Evolutionary conservation across 2,113 vertebrate species (phyloP), one percentile per base, ranked within the genome.

Genomic region (Ascaphus truei): DNA sequence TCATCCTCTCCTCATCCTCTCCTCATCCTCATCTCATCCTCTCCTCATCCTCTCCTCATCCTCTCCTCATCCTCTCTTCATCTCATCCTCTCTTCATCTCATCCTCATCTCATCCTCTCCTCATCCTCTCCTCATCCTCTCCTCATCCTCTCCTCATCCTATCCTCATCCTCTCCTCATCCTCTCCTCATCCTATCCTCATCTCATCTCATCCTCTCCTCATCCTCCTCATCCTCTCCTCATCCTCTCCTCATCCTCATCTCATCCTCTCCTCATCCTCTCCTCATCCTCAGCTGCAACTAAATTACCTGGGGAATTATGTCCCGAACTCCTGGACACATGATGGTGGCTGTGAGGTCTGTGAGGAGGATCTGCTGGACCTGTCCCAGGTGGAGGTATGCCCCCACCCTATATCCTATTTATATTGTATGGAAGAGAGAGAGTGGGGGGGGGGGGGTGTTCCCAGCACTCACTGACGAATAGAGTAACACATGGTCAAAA

Each of bases 281-380:
- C n/a, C 16, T 43, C n/a, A n/a, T n/a, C n/a, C n/a, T 43, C 68
- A 93, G 90, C 78, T 93, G 6, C 88, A 92, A 66, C 74, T 93
- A 63, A 92, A 92, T 71, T 93, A 93, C 66, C 72, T 92, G 68
- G 88, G 88, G 2, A 93, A 93, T 68, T 93, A 93, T 1, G 85
- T 93, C 26, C 91, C 91, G 3, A 90, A 87, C 0, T 81, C 83
- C 23, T 93, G 91, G 91, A 92, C 88, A 0, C 86, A 90, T 0
- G 86, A 90, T 33, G 73, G 75, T 3, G 91, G 91, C 26, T 93
- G 91, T 52, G 90, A 86, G 1, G 76, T 83, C 73, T 93, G 91
- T 36, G 76, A 81, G 6, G 75, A 58, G 3, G 77, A 84, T 51
- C 72, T 79, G 41, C 76, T 86, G 55, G 75, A 82, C 64, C 76